Evolutionary conservation across 2,797 vertebrate genomes (phyloP).

Genomic region (Takifugu rubripes): DNA sequence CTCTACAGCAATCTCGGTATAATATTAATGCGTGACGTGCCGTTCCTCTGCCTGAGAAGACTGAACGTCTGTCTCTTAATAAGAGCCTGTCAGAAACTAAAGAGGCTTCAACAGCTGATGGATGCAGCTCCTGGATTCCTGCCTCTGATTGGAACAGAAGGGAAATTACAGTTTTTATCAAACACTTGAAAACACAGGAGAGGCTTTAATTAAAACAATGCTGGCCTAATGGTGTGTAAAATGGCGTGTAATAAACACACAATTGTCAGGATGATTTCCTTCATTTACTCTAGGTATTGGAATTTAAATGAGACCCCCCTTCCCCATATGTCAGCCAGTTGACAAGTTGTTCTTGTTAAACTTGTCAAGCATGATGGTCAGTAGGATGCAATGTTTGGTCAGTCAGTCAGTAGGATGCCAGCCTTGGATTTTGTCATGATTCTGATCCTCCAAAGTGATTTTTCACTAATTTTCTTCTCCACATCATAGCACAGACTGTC

Average conservation of each 20-base stretch:
- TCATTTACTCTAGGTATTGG: conserved; percentile 48
- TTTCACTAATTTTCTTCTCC: neutral
- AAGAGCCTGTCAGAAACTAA: conserved; percentile 87
- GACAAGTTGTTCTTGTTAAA: neutral
- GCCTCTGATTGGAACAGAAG: conserved; percentile 77
- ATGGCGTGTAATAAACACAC: conserved; percentile 83
- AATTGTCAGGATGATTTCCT: conserved; percentile 74
- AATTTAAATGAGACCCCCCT: conserved; percentile 42
- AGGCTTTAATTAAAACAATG: conserved; percentile 91
- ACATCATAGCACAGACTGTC: no score
- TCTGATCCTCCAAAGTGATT: no score
- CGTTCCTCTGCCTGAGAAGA: conserved; percentile 65
- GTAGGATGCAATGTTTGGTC: conserved; percentile 11
- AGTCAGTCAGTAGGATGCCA: conserved; percentile 23
- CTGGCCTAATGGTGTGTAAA: conserved; percentile 80
- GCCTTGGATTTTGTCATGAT: conserved; percentile 7
- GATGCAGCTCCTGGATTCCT: conserved; percentile 81
- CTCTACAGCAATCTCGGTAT: conserved; percentile 48
- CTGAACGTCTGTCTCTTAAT: conserved; percentile 77
- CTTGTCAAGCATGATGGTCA: neutral
- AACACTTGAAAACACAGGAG: conserved; percentile 82
- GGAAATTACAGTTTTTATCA: conserved; percentile 83
- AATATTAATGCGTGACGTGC: conserved; percentile 40
- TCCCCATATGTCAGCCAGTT: conserved; percentile 37
- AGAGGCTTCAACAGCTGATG: conserved; percentile 84